A percentile compares a stretch with the other conserved stretches of the same genome.
phyloP scores from a whole-genome alignment of 2,888 invertebrate genomes.

The Drosophila pseudotalamancana region DNA sequence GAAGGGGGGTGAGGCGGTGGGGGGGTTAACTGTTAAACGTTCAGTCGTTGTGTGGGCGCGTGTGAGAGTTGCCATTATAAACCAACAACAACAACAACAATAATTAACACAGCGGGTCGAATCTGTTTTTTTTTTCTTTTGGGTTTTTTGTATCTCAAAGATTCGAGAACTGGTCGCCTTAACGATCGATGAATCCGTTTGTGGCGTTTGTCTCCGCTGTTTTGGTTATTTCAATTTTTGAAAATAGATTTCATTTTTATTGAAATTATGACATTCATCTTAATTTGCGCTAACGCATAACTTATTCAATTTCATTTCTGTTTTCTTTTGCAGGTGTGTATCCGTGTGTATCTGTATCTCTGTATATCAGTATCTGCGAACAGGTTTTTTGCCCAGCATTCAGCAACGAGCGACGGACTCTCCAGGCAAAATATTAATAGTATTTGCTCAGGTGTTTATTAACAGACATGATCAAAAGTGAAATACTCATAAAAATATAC shows the following conservation, averaged over 20 bases:
- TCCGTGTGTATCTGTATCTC: constrained; percentile 1
- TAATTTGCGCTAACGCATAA: constrained; percentile 74
- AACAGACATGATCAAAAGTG: no score
- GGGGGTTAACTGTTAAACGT: constrained; percentile 26
- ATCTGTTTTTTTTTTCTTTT: no score
- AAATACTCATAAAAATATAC: no score
- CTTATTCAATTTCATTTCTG: constrained; percentile 64
- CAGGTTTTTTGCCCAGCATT: constrained; percentile 47
- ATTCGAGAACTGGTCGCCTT: constrained; percentile 55
- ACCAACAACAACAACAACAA: constrained; percentile 13
- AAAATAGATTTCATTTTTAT: constrained; percentile 78
- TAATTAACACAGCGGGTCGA: no score
- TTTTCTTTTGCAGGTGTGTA: constrained; percentile 72
- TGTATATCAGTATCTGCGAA: constrained; percentile 5
- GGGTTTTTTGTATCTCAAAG: constrained; percentile 14
- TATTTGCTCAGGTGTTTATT: background rate
- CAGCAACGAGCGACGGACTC: constrained; percentile 18
- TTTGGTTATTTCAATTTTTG: constrained; percentile 26
- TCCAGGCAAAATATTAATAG: constrained; percentile 21
- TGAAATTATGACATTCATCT: constrained; percentile 81
- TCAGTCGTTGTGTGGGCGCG: constrained; percentile 68
- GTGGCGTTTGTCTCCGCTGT: constrained; percentile 15
- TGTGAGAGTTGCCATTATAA: constrained; percentile 62
- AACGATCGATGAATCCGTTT: constrained; percentile 6
- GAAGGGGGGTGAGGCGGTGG: no score